phyloP scores from a whole-genome alignment of 2,797 vertebrate genomes.

The Neolamprologus multifasciatus region DNA sequence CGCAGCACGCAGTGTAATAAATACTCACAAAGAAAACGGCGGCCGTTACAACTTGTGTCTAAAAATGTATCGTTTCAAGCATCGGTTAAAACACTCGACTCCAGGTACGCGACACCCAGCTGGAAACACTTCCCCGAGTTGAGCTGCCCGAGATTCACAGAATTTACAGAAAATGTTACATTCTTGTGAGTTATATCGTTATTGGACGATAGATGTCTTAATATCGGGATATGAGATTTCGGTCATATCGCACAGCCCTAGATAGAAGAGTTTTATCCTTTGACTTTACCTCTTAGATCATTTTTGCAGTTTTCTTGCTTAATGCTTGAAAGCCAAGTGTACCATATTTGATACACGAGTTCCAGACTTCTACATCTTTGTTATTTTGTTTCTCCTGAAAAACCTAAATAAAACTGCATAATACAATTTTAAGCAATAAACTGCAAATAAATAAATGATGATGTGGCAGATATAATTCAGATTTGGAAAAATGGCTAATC shows the following conservation, averaged over 20 bases:
- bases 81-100: too few species aligned
- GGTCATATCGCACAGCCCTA: not conserved
- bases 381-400: not conserved
- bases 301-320: not conserved
- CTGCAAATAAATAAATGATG: not conserved
- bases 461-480: not conserved
- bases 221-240: not conserved
- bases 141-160: too few species aligned
- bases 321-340: not conserved
- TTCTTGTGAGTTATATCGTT: not conserved
- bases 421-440: not conserved
- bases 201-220: not conserved
- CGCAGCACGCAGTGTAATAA: accelerated
- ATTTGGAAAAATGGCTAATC: not conserved
- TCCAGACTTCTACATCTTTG: not conserved
- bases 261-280: not conserved
- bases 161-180: too few species aligned
- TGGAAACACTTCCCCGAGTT: too few species aligned
- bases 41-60: too few species aligned
- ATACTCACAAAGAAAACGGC: not conserved
- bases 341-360: not conserved
- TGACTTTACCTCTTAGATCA: not conserved
- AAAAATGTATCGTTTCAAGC: too few species aligned
- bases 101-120: too few species aligned
- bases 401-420: not conserved